Base-by-base conservation (phyloP, 2,113 vertebrate species). In the Calypte anna region DNA sequence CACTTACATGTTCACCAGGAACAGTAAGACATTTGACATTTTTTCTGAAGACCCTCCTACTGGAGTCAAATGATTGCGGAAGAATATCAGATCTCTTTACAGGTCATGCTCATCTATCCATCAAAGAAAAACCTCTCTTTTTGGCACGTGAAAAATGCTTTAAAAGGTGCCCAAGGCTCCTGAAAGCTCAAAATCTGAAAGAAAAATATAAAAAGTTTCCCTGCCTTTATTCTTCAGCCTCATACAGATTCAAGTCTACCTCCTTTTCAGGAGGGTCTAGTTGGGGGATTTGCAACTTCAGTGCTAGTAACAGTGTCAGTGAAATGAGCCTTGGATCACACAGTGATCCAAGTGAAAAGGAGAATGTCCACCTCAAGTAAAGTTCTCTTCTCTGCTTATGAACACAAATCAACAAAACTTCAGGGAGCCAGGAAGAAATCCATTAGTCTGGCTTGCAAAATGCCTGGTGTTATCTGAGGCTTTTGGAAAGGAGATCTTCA, bases 281-380 rank as follows among this genome's bases (percentile, higher is more conserved):
- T 48, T 17, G 25, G 25, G 33, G 44, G 31, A 57, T 40, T 33
- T 33, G 19, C 58, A 72, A 48, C 48, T 48, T 63, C 40, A 57
- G 43, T 54, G 27, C 14, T 43, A 40, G 54, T 19, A 62, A 33
- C 28, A 53, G 8, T 7, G 12, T 55, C 44, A 64, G 46, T 13
- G 46, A 79, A 70, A 44, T 3, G 30, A 68, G 38, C 5, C n/a
- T n/a, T n/a, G n/a, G n/a, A n/a, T n/a, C n/a, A n/a, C n/a, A n/a
- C 4, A 1, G 28, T 40, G 23, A 21, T 55, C 28, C 28, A 33
- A 51, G 55, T 3, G 12, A 64, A 63, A 27, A 46, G 43, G 7
- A 62, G 16, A 30, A 59, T 0, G 0, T 64, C 38, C 13, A 31
- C 38, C 27, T 81, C 38, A 40, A 30, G 9, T 7, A 68, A 43